phyloP scores from a whole-genome alignment of 2,113 vertebrate species.

The Azemiops feae region DNA sequence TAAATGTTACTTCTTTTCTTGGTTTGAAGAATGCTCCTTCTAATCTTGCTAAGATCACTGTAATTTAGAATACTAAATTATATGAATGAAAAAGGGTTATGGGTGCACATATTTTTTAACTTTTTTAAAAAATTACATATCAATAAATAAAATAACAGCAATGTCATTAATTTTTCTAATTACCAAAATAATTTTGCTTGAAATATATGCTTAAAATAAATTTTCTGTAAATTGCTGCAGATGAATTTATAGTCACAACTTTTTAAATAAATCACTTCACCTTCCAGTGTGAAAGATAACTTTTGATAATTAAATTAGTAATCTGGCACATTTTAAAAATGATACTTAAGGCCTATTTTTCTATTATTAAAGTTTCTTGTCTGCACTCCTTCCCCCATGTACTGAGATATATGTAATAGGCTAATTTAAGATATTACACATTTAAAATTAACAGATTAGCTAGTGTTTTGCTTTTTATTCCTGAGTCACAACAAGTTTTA shows the following conservation, averaged over 20 bases:
- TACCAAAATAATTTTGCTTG: neutral
- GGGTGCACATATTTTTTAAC: neutral
- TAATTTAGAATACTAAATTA: neutral
- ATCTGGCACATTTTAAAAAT: neutral
- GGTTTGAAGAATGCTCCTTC: neutral
- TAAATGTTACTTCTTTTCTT: neutral
- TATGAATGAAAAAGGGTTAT: neutral
- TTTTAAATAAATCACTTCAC: neutral
- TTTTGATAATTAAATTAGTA: neutral
- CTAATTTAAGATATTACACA: neutral
- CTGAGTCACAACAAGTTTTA: neutral
- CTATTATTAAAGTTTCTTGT: neutral
- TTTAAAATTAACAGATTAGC: neutral
- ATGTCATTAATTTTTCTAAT: neutral
- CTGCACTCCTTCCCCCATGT: neutral
- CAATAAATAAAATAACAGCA: neutral
- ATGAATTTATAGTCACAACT: neutral
- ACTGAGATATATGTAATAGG: neutral
- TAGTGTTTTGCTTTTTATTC: neutral
- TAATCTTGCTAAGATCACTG: neutral
- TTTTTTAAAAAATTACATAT: neutral
- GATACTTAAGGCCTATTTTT: neutral
- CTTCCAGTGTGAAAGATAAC: constrained; percentile 24
- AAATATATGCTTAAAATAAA: neutral
- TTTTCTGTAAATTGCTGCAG: neutral